A percentile compares a stretch with the other conserved stretches of the same genome.
These are phyloP conservation scores for Odontamblyopus lacepedii DNA, from an alignment of 2,797 vertebrate genomes.

Conservation along the genomic window DNA sequence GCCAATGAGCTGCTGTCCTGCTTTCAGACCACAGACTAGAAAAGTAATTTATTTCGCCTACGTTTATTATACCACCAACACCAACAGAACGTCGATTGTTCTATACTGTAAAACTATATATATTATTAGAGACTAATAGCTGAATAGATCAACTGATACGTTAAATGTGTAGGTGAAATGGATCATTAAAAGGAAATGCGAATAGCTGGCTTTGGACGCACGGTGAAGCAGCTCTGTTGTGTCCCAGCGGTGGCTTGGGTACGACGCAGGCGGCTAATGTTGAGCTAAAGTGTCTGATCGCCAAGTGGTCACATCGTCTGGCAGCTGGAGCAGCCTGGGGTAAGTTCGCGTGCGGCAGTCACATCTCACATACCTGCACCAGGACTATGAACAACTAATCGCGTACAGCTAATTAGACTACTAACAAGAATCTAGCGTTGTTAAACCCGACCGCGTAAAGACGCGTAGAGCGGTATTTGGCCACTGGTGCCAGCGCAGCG, in stretches of 20 bases:
- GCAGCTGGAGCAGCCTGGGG: constrained; percentile 62
- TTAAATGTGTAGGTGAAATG: not conserved
- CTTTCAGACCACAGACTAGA: not conserved
- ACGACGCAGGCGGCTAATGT: constrained; percentile 54
- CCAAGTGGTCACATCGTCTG: constrained; percentile 46
- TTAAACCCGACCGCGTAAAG: constrained; percentile 13
- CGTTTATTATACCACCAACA: not conserved
- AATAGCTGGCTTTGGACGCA: constrained; percentile 5
- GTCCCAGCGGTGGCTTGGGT: constrained; percentile 45
- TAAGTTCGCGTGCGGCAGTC: constrained; percentile 31
- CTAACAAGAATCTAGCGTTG: constrained; percentile 5
- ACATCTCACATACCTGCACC: too few relatives aligned
- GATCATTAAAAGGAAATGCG: not conserved
- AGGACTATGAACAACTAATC: not conserved
- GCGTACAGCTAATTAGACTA: not conserved
- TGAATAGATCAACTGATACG: not conserved
- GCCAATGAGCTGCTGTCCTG: constrained; percentile 28
- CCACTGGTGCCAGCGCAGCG: constrained; percentile 39
- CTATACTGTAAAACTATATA: not conserved
- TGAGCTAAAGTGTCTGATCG: constrained; percentile 37
- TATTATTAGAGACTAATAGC: not conserved
- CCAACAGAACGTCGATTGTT: not conserved
- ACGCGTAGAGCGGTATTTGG: constrained; percentile 33
- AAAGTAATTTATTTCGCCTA: not conserved
- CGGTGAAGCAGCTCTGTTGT: constrained; percentile 33